These are phyloP conservation scores for Sander lucioperca DNA, from an alignment of 2,113 vertebrate genomes.

Conservation along the genomic window DNA sequence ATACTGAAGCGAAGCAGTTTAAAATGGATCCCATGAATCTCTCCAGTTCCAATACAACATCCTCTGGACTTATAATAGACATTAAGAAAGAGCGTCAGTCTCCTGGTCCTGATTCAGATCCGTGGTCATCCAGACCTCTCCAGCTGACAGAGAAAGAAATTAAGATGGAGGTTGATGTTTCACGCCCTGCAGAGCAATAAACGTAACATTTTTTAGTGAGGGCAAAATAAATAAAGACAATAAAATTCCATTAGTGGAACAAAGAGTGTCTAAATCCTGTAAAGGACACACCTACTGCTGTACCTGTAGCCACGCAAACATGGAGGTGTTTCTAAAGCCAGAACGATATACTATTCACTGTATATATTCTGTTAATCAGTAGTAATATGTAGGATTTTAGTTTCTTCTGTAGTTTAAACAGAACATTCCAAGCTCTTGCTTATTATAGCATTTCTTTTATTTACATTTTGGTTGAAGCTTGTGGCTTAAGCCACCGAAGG, in stretches of 20 bases:
- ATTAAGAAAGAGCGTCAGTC: constrained; percentile 56
- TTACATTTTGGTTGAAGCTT: background rate
- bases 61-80: background rate
- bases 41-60: background rate
- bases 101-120: background rate
- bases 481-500: background rate
- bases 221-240: background rate
- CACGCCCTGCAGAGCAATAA: background rate
- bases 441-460: background rate
- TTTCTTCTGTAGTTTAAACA: background rate
- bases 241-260: background rate
- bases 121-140: background rate
- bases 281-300: constrained; percentile 6
- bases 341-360: background rate
- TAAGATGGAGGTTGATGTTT: constrained; percentile 44
- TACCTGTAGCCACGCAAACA: background rate
- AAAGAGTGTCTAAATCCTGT: background rate
- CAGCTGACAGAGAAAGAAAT: constrained; percentile 28
- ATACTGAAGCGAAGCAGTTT: background rate
- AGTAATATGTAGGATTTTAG: background rate
- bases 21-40: constrained; percentile 13
- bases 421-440: constrained; percentile 46
- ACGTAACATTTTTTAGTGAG: background rate
- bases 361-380: constrained; percentile 5
- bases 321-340: constrained; percentile 6